Conservation (phyloP, 2,797 vertebrate species). For the Halcyon leucocephala region DNA sequence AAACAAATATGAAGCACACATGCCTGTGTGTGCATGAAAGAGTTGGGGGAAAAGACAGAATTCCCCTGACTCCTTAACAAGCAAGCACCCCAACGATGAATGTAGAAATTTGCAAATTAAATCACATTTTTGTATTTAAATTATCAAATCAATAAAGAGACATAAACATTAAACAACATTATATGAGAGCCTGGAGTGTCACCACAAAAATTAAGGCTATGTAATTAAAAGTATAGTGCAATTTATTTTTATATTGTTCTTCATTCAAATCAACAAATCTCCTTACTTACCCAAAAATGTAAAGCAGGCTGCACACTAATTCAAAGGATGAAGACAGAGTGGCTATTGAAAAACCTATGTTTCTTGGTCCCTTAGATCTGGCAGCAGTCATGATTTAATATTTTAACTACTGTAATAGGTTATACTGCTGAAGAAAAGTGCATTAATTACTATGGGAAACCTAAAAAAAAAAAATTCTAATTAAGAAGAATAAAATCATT, state of each 20-base stretch:
- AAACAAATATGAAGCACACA: neutral
- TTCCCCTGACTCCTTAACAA: slow-evolving; percentile 16
- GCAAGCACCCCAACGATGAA: neutral
- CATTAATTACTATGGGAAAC: slow-evolving; percentile 67
- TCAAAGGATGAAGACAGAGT: slow-evolving; percentile 68
- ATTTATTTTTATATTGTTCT: slow-evolving; percentile 63
- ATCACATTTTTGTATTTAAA: slow-evolving; percentile 11
- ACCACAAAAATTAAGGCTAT: slow-evolving; percentile 55
- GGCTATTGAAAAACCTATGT: slow-evolving; percentile 40
- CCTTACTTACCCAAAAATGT: slow-evolving; percentile 65
- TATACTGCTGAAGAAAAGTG: slow-evolving; percentile 56
- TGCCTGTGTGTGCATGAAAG: neutral
- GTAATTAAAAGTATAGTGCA: slow-evolving; percentile 72
- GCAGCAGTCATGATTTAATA: slow-evolving; percentile 63
- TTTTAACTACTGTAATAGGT: slow-evolving; percentile 60
- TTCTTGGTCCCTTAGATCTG: slow-evolving; percentile 49
- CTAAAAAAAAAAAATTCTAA: slow-evolving; percentile 35
- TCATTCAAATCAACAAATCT: slow-evolving; percentile 58
- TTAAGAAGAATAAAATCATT: slow-evolving; percentile 65
- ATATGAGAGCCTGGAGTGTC: slow-evolving; percentile 61
- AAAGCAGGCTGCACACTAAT: slow-evolving; percentile 52
- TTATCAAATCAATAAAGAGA: slow-evolving; percentile 56
- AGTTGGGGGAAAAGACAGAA: neutral
- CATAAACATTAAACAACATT: slow-evolving; percentile 59
- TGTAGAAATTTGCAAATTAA: slow-evolving; percentile 30